These are phyloP conservation scores for Tenebrio molitor DNA, from an alignment of 1,140 invertebrate genomes.

Conservation along the genomic window DNA sequence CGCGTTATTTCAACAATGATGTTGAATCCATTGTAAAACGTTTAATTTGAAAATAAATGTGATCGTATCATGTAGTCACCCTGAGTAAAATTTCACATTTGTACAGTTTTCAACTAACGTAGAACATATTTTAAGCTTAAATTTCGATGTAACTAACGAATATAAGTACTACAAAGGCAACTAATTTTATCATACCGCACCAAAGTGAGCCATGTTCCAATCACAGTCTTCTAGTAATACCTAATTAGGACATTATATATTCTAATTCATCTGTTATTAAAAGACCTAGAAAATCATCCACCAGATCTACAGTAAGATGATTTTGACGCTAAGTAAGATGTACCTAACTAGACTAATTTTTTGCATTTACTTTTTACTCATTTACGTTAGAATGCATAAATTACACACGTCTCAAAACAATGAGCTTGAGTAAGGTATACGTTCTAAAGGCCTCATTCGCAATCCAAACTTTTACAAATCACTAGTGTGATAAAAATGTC, in stretches of 20 bases:
- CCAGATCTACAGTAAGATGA: neutral
- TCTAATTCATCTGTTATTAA: slow-evolving; percentile 21
- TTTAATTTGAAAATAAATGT: slow-evolving; percentile 12
- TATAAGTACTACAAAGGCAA: slow-evolving; percentile 48
- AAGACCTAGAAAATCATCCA: slow-evolving; percentile 22
- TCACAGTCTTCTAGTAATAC: slow-evolving; percentile 56
- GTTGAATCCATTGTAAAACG: too few relatives aligned
- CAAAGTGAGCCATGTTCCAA: slow-evolving; percentile 53
- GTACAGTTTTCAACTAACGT: slow-evolving; percentile 16
- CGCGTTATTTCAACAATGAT: slow-evolving; percentile 7
- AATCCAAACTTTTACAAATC: neutral
- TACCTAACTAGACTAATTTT: slow-evolving; percentile 5
- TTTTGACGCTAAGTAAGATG: neutral
- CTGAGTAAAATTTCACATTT: slow-evolving; percentile 14
- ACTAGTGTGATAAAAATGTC: slow-evolving; percentile 31
- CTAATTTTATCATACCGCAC: slow-evolving; percentile 45
- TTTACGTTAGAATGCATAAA: neutral
- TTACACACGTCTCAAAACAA: neutral
- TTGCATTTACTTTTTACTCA: slow-evolving; percentile 5
- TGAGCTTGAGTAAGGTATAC: too few relatives aligned
- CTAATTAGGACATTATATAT: slow-evolving; percentile 40
- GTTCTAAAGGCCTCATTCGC: neutral
- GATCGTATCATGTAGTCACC: slow-evolving; percentile 25
- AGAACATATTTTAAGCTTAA: slow-evolving; percentile 20
- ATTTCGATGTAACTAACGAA: slow-evolving; percentile 38